Conservation (phyloP, 1,140 invertebrate species). For the Patella vulgata region DNA sequence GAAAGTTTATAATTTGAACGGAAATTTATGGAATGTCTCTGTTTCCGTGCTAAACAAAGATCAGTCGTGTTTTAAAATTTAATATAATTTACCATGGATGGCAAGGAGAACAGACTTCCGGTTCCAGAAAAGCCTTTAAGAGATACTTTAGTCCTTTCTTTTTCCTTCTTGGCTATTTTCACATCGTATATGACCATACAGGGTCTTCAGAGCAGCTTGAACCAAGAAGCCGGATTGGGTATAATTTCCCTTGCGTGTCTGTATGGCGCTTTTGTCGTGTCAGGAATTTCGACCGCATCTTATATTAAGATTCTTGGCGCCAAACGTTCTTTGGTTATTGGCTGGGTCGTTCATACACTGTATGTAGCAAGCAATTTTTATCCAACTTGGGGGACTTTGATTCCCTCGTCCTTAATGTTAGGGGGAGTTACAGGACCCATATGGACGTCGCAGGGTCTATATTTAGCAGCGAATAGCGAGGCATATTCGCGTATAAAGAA, state of each 20-base stretch:
- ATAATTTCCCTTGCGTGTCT: slow-evolving; percentile 33
- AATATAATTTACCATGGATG: too few relatives aligned
- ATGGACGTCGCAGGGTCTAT: neutral
- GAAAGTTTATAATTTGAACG: too few relatives aligned
- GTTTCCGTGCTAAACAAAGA: too few relatives aligned
- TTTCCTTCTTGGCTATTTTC: slow-evolving; percentile 33
- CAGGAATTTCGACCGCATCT: slow-evolving; percentile 41
- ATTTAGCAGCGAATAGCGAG: neutral
- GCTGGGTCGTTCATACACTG: slow-evolving; percentile 36
- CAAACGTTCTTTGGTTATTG: slow-evolving; percentile 37
- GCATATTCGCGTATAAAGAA: too few relatives aligned
- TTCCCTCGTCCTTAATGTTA: neutral
- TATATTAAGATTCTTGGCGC: slow-evolving; percentile 43
- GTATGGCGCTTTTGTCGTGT: slow-evolving; percentile 38
- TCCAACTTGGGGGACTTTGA: slow-evolving; percentile 16
- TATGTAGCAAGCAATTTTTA: slow-evolving; percentile 66
- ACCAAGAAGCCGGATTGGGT: slow-evolving; percentile 39
- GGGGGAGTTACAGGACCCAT: neutral
- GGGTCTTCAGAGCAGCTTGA: slow-evolving; percentile 54
- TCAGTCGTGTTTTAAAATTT: too few relatives aligned
- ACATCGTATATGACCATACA: slow-evolving; percentile 45
- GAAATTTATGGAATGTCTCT: too few relatives aligned
- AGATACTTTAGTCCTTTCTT: slow-evolving; percentile 32
- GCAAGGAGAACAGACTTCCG: too few relatives aligned
- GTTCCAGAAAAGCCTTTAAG: slow-evolving; percentile 8